These are phyloP conservation scores for Notiomystis cincta DNA, from an alignment of 2,113 vertebrate genomes.

Conservation along the genomic window DNA sequence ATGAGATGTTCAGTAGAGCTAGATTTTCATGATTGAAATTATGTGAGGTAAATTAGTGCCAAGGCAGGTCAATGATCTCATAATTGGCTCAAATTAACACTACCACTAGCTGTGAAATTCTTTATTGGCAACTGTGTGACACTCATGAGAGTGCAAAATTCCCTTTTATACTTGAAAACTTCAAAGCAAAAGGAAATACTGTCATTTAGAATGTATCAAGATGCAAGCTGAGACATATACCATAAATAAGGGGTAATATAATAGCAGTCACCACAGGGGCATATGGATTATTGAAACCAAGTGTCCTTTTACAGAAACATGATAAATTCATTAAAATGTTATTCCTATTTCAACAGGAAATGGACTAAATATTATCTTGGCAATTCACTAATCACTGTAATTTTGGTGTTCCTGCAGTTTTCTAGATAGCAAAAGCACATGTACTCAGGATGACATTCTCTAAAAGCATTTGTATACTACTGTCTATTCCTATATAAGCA, in stretches of 20 bases:
- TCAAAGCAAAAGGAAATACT: neutral
- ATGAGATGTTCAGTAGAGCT: neutral
- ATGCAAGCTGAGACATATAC: neutral
- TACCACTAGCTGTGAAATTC: neutral
- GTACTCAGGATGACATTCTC: neutral
- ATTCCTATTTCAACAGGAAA: neutral
- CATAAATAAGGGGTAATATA: neutral
- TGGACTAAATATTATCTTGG: neutral
- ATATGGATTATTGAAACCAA: neutral
- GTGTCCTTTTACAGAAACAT: neutral
- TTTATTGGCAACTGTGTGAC: neutral
- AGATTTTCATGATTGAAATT: neutral
- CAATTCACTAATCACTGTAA: neutral
- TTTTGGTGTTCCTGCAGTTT: neutral
- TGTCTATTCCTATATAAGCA: neutral
- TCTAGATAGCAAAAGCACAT: neutral
- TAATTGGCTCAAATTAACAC: conserved; percentile 12
- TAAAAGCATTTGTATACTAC: fast-evolving
- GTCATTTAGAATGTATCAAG: neutral
- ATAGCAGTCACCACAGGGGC: neutral
- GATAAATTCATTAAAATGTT: neutral
- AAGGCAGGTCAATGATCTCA: neutral
- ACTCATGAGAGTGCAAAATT: neutral
- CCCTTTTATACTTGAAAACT: neutral
- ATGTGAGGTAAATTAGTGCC: neutral